phyloP scores from a whole-genome alignment of 2,888 invertebrate genomes.

The Craniophora ligustri region DNA sequence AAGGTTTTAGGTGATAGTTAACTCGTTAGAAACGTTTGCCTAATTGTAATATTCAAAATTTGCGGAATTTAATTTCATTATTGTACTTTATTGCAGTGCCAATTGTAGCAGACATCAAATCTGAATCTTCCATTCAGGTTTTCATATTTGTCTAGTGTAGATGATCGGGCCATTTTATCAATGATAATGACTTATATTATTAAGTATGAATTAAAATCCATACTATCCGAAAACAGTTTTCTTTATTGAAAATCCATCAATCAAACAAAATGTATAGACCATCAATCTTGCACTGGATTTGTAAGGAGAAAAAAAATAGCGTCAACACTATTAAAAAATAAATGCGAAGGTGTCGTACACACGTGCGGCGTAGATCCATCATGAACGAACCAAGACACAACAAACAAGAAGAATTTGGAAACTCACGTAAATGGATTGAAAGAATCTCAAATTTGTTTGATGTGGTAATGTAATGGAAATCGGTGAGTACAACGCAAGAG shows the following conservation, averaged over 20 bases:
- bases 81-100: neutral
- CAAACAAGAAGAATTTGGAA: slow-evolving; percentile 2
- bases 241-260: slow-evolving; percentile 23
- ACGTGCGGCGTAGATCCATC: slow-evolving; percentile 49
- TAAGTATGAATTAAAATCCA: neutral
- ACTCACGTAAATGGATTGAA: slow-evolving; percentile 4
- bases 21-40: neutral
- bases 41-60: neutral
- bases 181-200: no score
- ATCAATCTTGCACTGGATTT: slow-evolving; percentile 49
- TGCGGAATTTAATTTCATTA: neutral
- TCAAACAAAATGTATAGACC: slow-evolving; percentile 22
- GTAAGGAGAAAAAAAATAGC: slow-evolving; percentile 31
- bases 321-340: slow-evolving; percentile 44
- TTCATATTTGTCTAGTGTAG: no score
- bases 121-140: no score
- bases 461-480: neutral
- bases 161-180: no score
- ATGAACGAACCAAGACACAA: slow-evolving; percentile 28
- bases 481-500: neutral
- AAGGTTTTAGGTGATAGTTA: slow-evolving; percentile 11
- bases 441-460: neutral
- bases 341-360: slow-evolving; percentile 39
- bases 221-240: slow-evolving; percentile 11
- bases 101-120: no score